A percentile compares a stretch with the other conserved stretches of the same genome.
These are phyloP conservation scores for Protaetia brevitarsis DNA, from an alignment of 1,140 invertebrate genomes.

Conservation along the genomic window DNA sequence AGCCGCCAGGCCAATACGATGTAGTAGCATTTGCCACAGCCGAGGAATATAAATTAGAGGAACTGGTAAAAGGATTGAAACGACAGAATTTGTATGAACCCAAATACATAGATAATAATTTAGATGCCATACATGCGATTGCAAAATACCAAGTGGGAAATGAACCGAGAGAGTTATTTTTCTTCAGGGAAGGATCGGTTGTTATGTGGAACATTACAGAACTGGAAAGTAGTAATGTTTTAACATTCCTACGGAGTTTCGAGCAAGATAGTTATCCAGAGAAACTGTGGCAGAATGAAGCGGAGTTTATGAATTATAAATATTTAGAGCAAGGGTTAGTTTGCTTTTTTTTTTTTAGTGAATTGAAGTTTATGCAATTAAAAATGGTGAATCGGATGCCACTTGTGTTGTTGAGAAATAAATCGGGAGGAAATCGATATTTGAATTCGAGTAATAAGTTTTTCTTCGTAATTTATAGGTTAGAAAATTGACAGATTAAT, in stretches of 20 bases:
- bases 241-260: slow-evolving; percentile 66
- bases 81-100: slow-evolving; percentile 68
- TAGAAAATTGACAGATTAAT: no score
- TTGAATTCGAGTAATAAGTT: no score
- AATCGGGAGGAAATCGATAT: no score
- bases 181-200: slow-evolving; percentile 80
- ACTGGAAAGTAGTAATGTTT: slow-evolving; percentile 74
- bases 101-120: slow-evolving; percentile 51
- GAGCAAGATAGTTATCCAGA: slow-evolving; percentile 69
- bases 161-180: slow-evolving; percentile 77
- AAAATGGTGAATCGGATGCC: no score
- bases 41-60: slow-evolving; percentile 73
- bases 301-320: slow-evolving; percentile 77
- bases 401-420: no score
- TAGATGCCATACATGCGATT: slow-evolving; percentile 66
- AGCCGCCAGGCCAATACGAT: slow-evolving; percentile 49
- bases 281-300: slow-evolving; percentile 70
- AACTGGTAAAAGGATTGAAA: slow-evolving; percentile 58
- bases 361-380: no score
- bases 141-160: slow-evolving; percentile 70
- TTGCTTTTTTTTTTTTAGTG: no score
- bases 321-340: slow-evolving; percentile 35
- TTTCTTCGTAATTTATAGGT: no score
- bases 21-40: slow-evolving; percentile 70
- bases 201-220: slow-evolving; percentile 92